Percentiles rank a stretch among this genome's conserved stretches.
These are phyloP conservation scores for Saturnia japonica DNA, from an alignment of 2,888 invertebrate species.

Conservation along the genomic window DNA sequence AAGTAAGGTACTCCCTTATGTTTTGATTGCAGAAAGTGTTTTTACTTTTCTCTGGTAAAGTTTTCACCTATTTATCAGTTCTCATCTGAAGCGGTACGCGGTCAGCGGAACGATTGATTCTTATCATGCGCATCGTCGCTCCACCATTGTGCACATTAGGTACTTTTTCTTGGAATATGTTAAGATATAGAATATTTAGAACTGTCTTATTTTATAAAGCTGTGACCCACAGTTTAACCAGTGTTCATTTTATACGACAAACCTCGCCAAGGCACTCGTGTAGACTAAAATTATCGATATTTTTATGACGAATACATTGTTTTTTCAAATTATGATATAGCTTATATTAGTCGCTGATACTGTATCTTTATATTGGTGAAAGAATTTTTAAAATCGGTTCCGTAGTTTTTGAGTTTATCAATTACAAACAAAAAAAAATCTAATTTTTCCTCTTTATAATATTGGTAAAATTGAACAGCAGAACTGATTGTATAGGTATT, in stretches of 20 bases:
- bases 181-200: slow-evolving; percentile 5
- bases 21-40: slow-evolving; percentile 61
- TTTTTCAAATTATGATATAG: too few relatives aligned
- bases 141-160: slow-evolving; percentile 28
- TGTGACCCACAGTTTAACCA: too few relatives aligned
- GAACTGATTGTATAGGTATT: background rate
- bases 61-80: slow-evolving; percentile 66
- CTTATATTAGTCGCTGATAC: too few relatives aligned
- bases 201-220: slow-evolving; percentile 4
- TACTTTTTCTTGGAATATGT: slow-evolving; percentile 24
- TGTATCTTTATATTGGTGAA: too few relatives aligned
- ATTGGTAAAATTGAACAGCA: background rate
- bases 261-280: too few relatives aligned
- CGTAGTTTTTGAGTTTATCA: too few relatives aligned
- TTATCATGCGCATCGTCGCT: slow-evolving; percentile 38
- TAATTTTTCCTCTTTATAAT: too few relatives aligned
- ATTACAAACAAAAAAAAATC: too few relatives aligned
- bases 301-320: too few relatives aligned
- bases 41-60: slow-evolving; percentile 65
- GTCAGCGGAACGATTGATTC: slow-evolving; percentile 58
- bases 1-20: slow-evolving; percentile 4
- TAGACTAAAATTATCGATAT: too few relatives aligned
- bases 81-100: slow-evolving; percentile 60
- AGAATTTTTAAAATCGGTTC: too few relatives aligned
- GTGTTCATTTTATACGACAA: too few relatives aligned